Base-by-base conservation (phyloP, 2,113 vertebrate species). In the Hassar affinis region DNA sequence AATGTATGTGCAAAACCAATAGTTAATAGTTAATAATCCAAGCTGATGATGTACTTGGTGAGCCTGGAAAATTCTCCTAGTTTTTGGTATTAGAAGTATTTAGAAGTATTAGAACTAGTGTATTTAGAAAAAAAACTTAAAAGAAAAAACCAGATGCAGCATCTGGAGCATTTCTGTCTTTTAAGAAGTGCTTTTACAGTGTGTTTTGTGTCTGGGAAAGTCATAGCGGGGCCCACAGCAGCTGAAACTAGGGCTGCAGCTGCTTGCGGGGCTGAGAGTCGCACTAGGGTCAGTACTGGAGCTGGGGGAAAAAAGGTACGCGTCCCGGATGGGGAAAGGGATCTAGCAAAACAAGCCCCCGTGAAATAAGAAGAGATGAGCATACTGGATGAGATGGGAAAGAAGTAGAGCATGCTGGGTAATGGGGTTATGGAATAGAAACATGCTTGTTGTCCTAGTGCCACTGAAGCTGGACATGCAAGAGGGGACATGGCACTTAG, bases 191-290 rank as follows among this genome's bases (percentile, higher is more conserved):
- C 27, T 33, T 78, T 59, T 14, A 7, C 8, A n/a, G 25, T 79
- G 77, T 62, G 71, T 18, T 33, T 56, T 47, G 33, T 47, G 27
- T 5, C 9, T 38, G 45, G 75, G 38, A 45, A 69, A 74, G 66
- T 74, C 8, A 33, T 47, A 8, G 6, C 30, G 15, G 33, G 22
- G 38, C 25, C 61, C 22, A 84, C 75, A 79, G 76, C 75, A 59
- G 66, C 54, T 27, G 45, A 84, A 84, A 80, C 54, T 84, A 69
- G 83, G 78, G 56, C 83, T 84, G 77, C 22, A 59, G 77, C 25
- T 11, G 77, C 83, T 84, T 25, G 42, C 42, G 10, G 83, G 83
- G 54, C 54, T 33, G 22, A 3, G 25, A 10, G 30, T 27, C 2
- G 11, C 20, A 74, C 38, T 25, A 71, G 77, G 76, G 83, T 84